Base-by-base conservation (phyloP, 2,797 vertebrate species). In the Choloepus didactylus region DNA sequence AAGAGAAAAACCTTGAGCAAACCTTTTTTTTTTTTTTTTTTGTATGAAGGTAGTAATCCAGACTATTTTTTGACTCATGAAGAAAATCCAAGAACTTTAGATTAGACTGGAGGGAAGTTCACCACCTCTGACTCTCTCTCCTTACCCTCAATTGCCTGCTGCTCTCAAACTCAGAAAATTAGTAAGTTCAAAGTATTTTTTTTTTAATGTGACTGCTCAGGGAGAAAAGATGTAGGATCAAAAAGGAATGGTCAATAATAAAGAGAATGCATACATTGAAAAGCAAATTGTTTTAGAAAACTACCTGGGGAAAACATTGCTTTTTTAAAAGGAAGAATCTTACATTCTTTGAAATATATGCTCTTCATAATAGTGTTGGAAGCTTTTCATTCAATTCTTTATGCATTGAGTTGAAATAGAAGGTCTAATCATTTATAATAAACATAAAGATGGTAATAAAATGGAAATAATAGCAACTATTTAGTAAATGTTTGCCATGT, bases 281-380 rank as follows among this genome's bases (percentile, higher is more conserved):
- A 97, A 84, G 29, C 49, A 83, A 29, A 72, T 23, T 64, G 51
- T 54, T 77, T 80, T 90, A 29, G 27, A 95, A 89, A 96, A 54
- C 60, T 8, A 3, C 49, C 27, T 85, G 6, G 15, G 6, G 76
- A 91, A 96, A 87, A 59, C 41, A n/a, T 7, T 25, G 6, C 35
- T 84, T 72, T 91, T 95, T 77, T 8, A n/a, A 84, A 95, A 46
- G 46, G 5, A 69, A 87, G 89, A 95, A n/a, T 67, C 6, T 44
- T 75, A 41, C 60, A 14, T 93, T 90, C 27, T 75, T 93, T 88
- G 27, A 95, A 83, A 87, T 91, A 64, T 3, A 60, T 3, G 38
- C 4, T 90, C 49, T 89, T 89, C 4, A 44, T 80, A 56, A 62
- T 92, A 10, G 1, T 56, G 59, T 83, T 82, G 21, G n/a, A n/a